These are phyloP conservation scores for Halcyon leucocephala DNA, from an alignment of 2,797 vertebrate genomes.

Conservation along the genomic window DNA sequence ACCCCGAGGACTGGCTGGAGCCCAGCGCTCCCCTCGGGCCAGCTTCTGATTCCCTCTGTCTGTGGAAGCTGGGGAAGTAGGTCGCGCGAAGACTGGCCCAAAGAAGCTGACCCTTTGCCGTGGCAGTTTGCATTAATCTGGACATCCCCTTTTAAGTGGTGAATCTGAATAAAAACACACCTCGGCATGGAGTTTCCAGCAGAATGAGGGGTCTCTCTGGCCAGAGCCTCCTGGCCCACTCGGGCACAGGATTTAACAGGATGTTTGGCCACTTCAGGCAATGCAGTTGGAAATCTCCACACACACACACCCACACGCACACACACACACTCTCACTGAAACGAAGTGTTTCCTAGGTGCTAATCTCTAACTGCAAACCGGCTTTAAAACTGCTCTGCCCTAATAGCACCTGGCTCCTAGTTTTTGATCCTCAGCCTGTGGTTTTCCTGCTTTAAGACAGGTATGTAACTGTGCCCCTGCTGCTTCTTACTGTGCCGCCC, in stretches of 20 bases:
- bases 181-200: not conserved
- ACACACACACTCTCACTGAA: not conserved
- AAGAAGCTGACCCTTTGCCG: accelerated
- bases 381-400: not conserved
- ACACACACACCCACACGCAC: too few species aligned
- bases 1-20: accelerated
- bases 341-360: accelerated
- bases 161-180: not conserved
- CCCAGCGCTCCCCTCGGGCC: too few species aligned
- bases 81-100: not conserved
- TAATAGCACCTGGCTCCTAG: not conserved
- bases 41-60: accelerated
- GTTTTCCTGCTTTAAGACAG: not conserved
- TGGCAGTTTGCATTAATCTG: not conserved
- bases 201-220: not conserved
- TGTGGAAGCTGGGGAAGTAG: not conserved
- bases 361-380: not conserved
- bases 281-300: not conserved
- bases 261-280: not conserved
- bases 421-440: accelerated
- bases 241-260: accelerated
- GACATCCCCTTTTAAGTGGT: not conserved
- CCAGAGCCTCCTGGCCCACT: accelerated
- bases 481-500: not conserved
- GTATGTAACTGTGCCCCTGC: accelerated